Base-by-base conservation (phyloP, 2,888 invertebrate genomes). In the Rhamphomyia laevipes region DNA sequence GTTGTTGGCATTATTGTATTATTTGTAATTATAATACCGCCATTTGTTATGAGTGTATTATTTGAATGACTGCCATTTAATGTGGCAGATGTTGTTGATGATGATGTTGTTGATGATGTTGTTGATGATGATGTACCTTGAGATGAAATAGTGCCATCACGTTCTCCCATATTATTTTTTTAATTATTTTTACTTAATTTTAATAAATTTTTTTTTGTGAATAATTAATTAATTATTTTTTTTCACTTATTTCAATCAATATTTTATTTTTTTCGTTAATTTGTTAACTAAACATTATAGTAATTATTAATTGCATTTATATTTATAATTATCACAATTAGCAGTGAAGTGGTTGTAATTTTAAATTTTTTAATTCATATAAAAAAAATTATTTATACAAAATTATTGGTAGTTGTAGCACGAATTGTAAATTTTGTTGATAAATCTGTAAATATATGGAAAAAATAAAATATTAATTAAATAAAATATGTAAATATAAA, bases 161-260 rank as follows among this genome's bases (percentile, higher is more conserved):
- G 51, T 48, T 51, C 53, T 30, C 48, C 47, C 53, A 53, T 53
- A 30, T 42, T 47, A 4, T 6, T 33, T 33, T 33, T 33, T 4
- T 13, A 13, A 33, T 33, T 21, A 3, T 33, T 33, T 33, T 13
- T 9, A 11, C 30, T 30, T 30, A 9, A 6, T 30, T 30, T 30
- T 11, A 6, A 30, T 11, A 9, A 30, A 6, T 30, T 30, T 9
- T 9, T 30, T 11, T 30, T 6, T 30, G 30, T 30, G 11, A 30
- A 9, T 30, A 30, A 6, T 30, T 30, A 9, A 9, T 11, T 30
- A 9, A 9, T 30, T 30, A 11, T 30, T 30, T 30, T 30, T 30
- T 30, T 30, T 30, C n/a, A n/a, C n/a, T n/a, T n/a, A n/a, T n/a
- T n/a, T n/a, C n/a, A n/a, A n/a, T n/a, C n/a, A n/a, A n/a, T n/a